Evolutionary conservation across 64 coral and sea anemone genomes (phyloP).

Genomic region (Montipora foliosa): DNA sequence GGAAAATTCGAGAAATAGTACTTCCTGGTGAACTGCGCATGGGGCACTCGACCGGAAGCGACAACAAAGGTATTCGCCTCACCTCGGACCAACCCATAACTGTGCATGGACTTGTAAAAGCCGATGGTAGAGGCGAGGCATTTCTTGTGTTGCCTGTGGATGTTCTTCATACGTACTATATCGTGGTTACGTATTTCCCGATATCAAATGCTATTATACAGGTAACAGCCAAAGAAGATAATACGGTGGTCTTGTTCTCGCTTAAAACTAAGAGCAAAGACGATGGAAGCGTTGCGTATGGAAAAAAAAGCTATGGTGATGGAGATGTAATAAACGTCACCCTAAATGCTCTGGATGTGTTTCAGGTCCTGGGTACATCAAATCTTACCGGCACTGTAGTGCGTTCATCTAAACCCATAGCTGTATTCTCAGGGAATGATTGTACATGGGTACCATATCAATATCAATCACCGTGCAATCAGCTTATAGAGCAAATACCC

Average conservation of each 20-base stretch:
- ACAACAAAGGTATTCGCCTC: too few species aligned
- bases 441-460: conserved; percentile 46
- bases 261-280: background rate
- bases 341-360: too few species aligned
- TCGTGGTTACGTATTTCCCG: conserved; percentile 41
- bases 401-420: too few species aligned
- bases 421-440: too few species aligned
- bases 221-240: conserved; percentile 33
- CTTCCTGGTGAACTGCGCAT: too few species aligned
- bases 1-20: too few species aligned
- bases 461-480: conserved; percentile 39
- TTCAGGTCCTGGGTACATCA: too few species aligned
- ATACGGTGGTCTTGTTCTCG: conserved; percentile 31
- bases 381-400: too few species aligned
- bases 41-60: too few species aligned
- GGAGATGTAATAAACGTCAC: too few species aligned
- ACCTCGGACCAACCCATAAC: conserved; percentile 3
- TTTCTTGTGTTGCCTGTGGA: conserved; percentile 68
- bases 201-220: conserved; percentile 38
- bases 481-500: conserved; percentile 83
- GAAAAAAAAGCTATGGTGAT: too few species aligned
- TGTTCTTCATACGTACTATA: conserved; percentile 31
- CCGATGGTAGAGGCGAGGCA: conserved; percentile 11
- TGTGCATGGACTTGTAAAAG: conserved; percentile 37
- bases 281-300: too few species aligned